These are phyloP conservation scores for Agrenia bidenticulata DNA, from an alignment of 2,888 invertebrate species.

Conservation along the genomic window DNA sequence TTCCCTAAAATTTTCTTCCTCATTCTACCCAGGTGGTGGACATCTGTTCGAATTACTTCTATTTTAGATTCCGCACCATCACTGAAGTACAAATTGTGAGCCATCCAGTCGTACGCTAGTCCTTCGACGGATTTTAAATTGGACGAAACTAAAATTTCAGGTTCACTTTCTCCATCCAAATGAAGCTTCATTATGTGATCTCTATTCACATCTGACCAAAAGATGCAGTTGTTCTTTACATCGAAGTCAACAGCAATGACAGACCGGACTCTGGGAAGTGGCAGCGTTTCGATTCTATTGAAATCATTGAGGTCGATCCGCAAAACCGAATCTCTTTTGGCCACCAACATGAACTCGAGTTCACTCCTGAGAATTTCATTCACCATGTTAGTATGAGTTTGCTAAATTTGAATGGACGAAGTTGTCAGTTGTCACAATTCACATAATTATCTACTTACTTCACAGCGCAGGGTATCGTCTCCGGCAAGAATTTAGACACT, in stretches of 20 bases:
- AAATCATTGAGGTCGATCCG: conserved; percentile 66
- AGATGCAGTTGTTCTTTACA: conserved; percentile 77
- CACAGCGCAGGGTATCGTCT: conserved; percentile 61
- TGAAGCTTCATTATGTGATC: conserved; percentile 78
- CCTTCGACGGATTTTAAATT: conserved; percentile 81
- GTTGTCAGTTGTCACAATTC: neutral
- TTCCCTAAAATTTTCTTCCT: conserved; percentile 72
- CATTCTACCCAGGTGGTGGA: conserved; percentile 68
- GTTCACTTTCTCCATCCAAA: conserved; percentile 66
- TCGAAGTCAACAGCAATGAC: conserved; percentile 87
- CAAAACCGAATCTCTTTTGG: conserved; percentile 73
- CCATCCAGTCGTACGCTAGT: conserved; percentile 86
- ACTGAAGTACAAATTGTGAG: conserved; percentile 75
- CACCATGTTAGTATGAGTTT: neutral
- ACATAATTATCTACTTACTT: conserved; percentile 52
- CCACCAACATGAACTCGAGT: conserved; percentile 76
- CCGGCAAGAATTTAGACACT: conserved; percentile 67
- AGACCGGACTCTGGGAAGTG: conserved; percentile 71
- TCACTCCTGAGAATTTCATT: conserved; percentile 56
- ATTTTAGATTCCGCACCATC: conserved; percentile 77
- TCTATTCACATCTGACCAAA: conserved; percentile 81
- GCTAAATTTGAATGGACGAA: neutral
- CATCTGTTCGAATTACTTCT: conserved; percentile 73
- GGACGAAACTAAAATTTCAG: conserved; percentile 72
- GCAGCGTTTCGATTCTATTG: conserved; percentile 65